Evolutionary conservation across 1,140 invertebrate genomes (phyloP), one percentile per base, ranked within the genome.

Genomic region (Nebria ingens): DNA sequence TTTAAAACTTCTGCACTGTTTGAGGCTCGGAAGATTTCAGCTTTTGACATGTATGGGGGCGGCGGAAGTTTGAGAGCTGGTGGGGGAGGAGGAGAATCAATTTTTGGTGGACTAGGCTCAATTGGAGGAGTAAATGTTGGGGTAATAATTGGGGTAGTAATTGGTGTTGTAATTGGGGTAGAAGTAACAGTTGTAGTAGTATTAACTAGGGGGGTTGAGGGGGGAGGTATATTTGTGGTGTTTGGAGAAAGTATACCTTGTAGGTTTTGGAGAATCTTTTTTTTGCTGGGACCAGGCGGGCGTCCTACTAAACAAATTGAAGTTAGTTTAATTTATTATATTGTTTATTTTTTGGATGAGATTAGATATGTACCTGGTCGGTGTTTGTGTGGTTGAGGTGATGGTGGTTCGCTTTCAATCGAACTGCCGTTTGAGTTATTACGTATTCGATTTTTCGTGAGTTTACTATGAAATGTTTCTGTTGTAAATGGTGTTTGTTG

Each of bases 391-490:
- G 70, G 56, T 38, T 65, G 71, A 3, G 75, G 73, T 3, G 73
- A 77, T 49, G 73, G 71, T 6, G 74, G 72, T 58, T 79, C 76
- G 56, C 74, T 78, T 45, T 78, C 77, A 6, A 78, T 62, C 0
- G 76, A 79, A 61, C 75, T 78, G 15, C 73, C 73, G 2, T 75
- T 78, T 1, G 76, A 78, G 61, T 75, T 76, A 54, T 73, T 74
- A 21, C 66, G 59, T 54, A 65, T 69, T 19, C 65, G 13, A 50
- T 71, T 66, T 45, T 70, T 72, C 0, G 64, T 64, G 2, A 49
- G 19, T 25, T 71, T 67, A 58, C 69, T 63, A 49, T 64, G 59
- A n/a, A 52, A 57, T 21, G 19, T 53, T 19, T 52, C 50, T n/a
- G 17, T 21, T 1, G 1, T 19, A 23, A 22, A 49, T 34, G 13